These are phyloP conservation scores for Hydrotaea diabolus DNA, from an alignment of 2,888 invertebrate genomes.

Conservation along the genomic window DNA sequence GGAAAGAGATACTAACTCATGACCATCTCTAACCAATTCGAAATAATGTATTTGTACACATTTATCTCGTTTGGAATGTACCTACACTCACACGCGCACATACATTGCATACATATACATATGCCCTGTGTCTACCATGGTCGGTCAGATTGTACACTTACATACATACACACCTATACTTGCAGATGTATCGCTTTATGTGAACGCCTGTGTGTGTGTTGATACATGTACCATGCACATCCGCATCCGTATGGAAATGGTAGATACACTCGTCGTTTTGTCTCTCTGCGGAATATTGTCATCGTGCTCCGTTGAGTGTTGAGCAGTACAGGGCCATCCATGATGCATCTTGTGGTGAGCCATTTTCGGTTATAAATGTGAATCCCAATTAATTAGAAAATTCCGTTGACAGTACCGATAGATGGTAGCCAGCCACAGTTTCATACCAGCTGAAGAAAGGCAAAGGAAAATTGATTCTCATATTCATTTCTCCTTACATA, in stretches of 20 bases:
- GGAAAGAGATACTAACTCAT: slow-evolving; percentile 3
- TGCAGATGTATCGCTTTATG: no score
- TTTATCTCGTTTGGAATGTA: slow-evolving; percentile 8
- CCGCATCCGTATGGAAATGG: slow-evolving; percentile 29
- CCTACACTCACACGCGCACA: background rate
- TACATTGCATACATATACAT: no score
- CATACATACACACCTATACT: no score
- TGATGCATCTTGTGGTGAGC: slow-evolving; percentile 50
- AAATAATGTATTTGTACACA: slow-evolving; percentile 30
- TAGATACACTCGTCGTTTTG: background rate
- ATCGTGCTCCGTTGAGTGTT: slow-evolving; percentile 20
- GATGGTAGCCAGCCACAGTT: background rate
- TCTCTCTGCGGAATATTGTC: slow-evolving; percentile 28
- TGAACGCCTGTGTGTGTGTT: slow-evolving; percentile 3
- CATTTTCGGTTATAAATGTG: slow-evolving; percentile 47
- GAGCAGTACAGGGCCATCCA: background rate
- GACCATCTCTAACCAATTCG: slow-evolving; percentile 24
- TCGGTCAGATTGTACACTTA: background rate
- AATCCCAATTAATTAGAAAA: slow-evolving; percentile 65
- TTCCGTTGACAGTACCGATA: slow-evolving; percentile 54
- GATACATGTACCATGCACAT: background rate
- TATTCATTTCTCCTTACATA: background rate
- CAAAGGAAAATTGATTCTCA: slow-evolving; percentile 40
- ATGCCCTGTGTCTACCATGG: background rate
- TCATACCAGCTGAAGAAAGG: slow-evolving; percentile 14